phyloP scores from a whole-genome alignment of 2,113 vertebrate species.

The Neodontobutis hainanensis region DNA sequence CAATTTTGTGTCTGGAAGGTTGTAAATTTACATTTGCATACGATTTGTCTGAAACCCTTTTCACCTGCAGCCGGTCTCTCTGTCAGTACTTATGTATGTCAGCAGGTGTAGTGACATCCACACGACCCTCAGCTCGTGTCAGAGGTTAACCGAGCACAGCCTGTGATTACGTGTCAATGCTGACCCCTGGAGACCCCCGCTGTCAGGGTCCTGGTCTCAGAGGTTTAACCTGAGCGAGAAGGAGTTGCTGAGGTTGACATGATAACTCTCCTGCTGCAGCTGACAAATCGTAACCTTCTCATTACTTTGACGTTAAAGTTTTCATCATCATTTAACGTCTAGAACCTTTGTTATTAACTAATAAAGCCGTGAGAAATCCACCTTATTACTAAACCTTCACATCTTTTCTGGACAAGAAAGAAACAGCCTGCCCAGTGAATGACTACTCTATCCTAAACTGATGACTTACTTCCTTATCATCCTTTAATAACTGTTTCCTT shows the following conservation, averaged over 20 bases:
- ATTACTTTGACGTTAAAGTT: no score
- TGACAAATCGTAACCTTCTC: no score
- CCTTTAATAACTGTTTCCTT: no score
- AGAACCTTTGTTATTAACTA: constrained; percentile 4
- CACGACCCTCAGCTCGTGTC: background rate
- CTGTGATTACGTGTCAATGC: background rate
- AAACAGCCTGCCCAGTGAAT: no score
- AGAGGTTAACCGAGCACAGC: constrained; percentile 1
- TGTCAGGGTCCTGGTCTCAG: background rate
- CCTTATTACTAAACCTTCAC: no score
- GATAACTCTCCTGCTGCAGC: no score
- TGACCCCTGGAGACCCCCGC: background rate
- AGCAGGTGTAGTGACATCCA: background rate
- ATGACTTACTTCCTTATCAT: no score
- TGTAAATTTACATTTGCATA: constrained; percentile 24
- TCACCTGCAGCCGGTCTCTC: background rate
- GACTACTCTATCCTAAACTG: no score
- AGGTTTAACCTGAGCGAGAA: constrained; percentile 1
- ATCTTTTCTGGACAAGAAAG: no score
- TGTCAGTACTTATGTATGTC: background rate
- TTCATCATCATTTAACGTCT: no score
- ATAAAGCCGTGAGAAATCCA: background rate
- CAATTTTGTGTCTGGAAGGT: background rate
- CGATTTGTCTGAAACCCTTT: background rate
- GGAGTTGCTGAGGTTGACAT: background rate